Conservation (phyloP, 2,797 vertebrate species). For the Discoglossus pictus region DNA sequence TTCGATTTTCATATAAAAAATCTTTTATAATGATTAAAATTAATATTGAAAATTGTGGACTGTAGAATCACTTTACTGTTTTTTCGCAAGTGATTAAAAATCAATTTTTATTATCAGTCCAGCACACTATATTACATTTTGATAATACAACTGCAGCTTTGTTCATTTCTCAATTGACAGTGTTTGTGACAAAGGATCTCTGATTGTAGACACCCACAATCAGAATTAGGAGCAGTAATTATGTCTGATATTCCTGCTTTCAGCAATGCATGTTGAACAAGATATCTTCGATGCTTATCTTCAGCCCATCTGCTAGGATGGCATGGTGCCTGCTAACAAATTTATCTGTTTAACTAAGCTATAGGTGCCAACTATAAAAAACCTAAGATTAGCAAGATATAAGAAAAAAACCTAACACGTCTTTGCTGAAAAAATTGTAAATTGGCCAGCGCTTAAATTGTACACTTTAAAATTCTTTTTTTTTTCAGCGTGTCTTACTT, state of each 20-base stretch:
- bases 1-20: too few species aligned
- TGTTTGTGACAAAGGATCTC: constrained; percentile 27
- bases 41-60: too few species aligned
- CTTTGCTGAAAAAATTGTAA: constrained; percentile 18
- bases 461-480: constrained; percentile 6
- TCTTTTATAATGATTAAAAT: too few species aligned
- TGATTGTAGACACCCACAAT: constrained; percentile 39
- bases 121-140: too few species aligned
- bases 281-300: constrained; percentile 56
- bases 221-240: constrained; percentile 29
- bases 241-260: constrained; percentile 38
- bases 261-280: constrained; percentile 46
- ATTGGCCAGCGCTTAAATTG: constrained; percentile 10
- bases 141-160: constrained; percentile 3
- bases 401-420: constrained; percentile 9
- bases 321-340: constrained; percentile 57
- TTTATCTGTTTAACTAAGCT: constrained; percentile 55
- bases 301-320: constrained; percentile 59
- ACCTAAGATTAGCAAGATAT: constrained; percentile 18
- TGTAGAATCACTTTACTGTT: too few species aligned
- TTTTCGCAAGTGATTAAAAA: too few species aligned
- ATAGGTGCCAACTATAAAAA: constrained; percentile 25
- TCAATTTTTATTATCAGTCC: too few species aligned
- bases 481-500: constrained; percentile 21
- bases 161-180: constrained; percentile 13